Evolutionary conservation across 2,797 vertebrate species (phyloP).

Genomic region (Diceros bicornis): DNA sequence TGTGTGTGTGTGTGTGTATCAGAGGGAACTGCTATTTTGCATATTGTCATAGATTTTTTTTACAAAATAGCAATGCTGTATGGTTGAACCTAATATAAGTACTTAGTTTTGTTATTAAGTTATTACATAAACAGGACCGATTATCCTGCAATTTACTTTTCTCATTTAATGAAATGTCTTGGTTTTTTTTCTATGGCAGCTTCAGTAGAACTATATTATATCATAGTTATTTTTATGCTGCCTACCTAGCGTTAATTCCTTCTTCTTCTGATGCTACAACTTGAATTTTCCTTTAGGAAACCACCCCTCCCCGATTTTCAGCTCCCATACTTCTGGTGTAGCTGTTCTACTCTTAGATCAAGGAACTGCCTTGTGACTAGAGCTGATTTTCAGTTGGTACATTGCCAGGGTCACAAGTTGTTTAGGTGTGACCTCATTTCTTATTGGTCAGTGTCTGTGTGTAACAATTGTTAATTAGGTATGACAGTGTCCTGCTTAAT

Average conservation of each 20-base stretch:
- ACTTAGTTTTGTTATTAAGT: neutral
- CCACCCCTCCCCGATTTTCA: neutral
- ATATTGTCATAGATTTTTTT: neutral
- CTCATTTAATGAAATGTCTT: neutral
- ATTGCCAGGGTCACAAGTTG: neutral
- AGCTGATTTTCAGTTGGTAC: neutral
- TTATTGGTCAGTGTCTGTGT: neutral
- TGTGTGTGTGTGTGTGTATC: neutral
- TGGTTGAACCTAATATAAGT: neutral
- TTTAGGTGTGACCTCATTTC: slow-evolving; percentile 18
- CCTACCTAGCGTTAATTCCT: neutral
- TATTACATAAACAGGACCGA: neutral
- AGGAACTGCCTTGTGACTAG: neutral
- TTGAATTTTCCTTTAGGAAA: slow-evolving; percentile 60
- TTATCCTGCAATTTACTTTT: neutral
- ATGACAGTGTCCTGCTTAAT: slow-evolving; percentile 7
- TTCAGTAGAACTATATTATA: neutral
- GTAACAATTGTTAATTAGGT: slow-evolving; percentile 23
- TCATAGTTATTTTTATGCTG: neutral
- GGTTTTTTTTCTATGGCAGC: neutral
- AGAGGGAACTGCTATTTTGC: slow-evolving; percentile 28
- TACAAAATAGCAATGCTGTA: neutral
- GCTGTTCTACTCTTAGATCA: neutral
- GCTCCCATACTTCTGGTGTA: neutral
- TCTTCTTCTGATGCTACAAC: neutral